Evolutionary conservation across 1,140 invertebrate genomes (phyloP), one percentile per base, ranked within the genome.

Genomic region (Pseudomyrmex concolor): DNA sequence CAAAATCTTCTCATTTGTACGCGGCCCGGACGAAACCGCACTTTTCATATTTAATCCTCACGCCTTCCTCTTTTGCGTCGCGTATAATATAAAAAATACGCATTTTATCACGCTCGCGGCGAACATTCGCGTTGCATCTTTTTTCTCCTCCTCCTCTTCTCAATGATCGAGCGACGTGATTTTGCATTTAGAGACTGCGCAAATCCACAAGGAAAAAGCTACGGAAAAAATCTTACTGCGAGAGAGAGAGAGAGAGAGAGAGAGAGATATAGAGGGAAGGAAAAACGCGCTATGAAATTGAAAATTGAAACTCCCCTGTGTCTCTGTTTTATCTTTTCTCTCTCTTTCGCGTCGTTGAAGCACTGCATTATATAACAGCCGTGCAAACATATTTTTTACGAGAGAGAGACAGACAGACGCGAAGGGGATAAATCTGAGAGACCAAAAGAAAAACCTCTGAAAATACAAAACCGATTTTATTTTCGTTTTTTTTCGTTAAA

Each of bases 321-420:
- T 64, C 34, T 15, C 54, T 59, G 54, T 59, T 59, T 71, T 25
- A n/a, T 70, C 25, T 0, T 34, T 34, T 34, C 0, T 34, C 5
- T 5, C 5, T 34, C 34, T 34, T 7, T 34, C 43, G 43, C 54
- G 19, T 80, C 76, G 59, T 34, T 70, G 76, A 71, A 80, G 51
- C 34, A 5, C 54, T 80, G 66, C 76, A 80, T 80, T 71, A 80
- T 80, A 19, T 71, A 80, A 50, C 34, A 80, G 66, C 45, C 51
- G 64, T 67, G 10, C 19, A 43, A 70, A 48, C 34, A 45, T 43
- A 70, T 78, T 60, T 59, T 59, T 9, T 43, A 55, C 66, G 57
- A 7, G 34, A 25, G 25, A 34, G 34, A 34, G 34, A 34, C 25
- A 4, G 2, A 25, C 25, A 0, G 25, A 34, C 34, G 34, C 34